Evolutionary conservation across 2,888 invertebrate species (phyloP), one percentile per base, ranked within the genome.

Genomic region (Drosophila mercatorum): DNA sequence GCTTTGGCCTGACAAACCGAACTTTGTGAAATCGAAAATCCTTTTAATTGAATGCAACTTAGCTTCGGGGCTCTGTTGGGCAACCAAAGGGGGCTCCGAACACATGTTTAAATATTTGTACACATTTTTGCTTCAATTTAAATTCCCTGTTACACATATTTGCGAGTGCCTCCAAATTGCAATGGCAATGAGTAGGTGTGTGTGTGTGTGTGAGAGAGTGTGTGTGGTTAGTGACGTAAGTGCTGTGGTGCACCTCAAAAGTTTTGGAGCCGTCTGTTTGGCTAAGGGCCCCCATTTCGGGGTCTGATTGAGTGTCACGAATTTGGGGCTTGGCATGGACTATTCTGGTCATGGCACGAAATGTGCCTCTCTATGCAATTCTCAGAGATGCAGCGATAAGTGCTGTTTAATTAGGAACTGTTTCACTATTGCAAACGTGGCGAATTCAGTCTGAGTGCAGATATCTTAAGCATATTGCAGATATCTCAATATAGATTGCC

Each of bases 21-120:
- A 84, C 88, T 87, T 84, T 87, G 82, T 85, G 71, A 76, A 87
- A 87, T 80, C 78, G 85, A 82, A 82, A 85, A 87, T 87, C 78
- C 84, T 87, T 87, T 85, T 85, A 85, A 85, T 85, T 85, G 84
- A 85, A 87, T 76, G 78, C 76, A 84, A 77, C 78, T 87, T 75
- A 64, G 73, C 75, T 85, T 67, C 72, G 60, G 60, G n/a, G 53
- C 40, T 4, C 10, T 40, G 31, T 72, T 46, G 53, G 76, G 69
- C 60, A 22, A 14, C 44, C 34, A 53, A 43, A 10, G 10, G 22
- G 68, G 34, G 49, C 64, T 44, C 17, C 44, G 63, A 62, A 62
- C 70, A 66, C 57, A 78, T 80, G 78, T 75, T 78, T 80, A 87
- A 85, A 85, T 85, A 87, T 87, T 87, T 84, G 82, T 49, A 61